These are phyloP conservation scores for Epiblema foenella DNA, from an alignment of 2,888 invertebrate genomes.

Conservation along the genomic window DNA sequence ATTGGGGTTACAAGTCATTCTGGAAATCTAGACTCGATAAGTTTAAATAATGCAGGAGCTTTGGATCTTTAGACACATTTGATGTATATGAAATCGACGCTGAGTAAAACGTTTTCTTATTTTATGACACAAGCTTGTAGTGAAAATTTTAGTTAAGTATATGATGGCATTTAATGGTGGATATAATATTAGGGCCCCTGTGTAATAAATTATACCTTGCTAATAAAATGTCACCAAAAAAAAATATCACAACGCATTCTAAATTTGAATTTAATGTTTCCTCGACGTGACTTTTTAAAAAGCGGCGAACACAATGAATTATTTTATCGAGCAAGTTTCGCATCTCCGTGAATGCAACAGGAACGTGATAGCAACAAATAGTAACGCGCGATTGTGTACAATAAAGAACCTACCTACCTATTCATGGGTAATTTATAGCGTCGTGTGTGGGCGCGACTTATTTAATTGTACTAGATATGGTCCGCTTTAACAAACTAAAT, in stretches of 20 bases:
- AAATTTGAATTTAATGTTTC: slow-evolving; percentile 49
- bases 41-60: slow-evolving; percentile 49
- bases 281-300: slow-evolving; percentile 73
- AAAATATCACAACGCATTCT: slow-evolving; percentile 23
- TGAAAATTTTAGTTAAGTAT: slow-evolving; percentile 18
- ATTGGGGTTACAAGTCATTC: slow-evolving; percentile 37
- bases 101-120: slow-evolving; percentile 41
- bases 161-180: background rate
- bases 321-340: slow-evolving; percentile 64
- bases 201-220: slow-evolving; percentile 15
- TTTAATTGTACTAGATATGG: slow-evolving; percentile 30
- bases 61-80: slow-evolving; percentile 41
- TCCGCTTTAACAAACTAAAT: slow-evolving; percentile 43
- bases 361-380: slow-evolving; percentile 76
- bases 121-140: slow-evolving; percentile 34
- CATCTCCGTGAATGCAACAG: slow-evolving; percentile 56
- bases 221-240: slow-evolving; percentile 12
- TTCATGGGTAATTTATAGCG: slow-evolving; percentile 48
- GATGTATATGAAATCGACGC: slow-evolving; percentile 39
- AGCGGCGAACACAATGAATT: slow-evolving; percentile 60
- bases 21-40: slow-evolving; percentile 45
- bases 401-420: slow-evolving; percentile 59
- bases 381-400: slow-evolving; percentile 60
- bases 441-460: slow-evolving; percentile 53
- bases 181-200: slow-evolving; percentile 12